Base-by-base conservation (phyloP, 2,113 vertebrate species). In the Scolopax mira region DNA sequence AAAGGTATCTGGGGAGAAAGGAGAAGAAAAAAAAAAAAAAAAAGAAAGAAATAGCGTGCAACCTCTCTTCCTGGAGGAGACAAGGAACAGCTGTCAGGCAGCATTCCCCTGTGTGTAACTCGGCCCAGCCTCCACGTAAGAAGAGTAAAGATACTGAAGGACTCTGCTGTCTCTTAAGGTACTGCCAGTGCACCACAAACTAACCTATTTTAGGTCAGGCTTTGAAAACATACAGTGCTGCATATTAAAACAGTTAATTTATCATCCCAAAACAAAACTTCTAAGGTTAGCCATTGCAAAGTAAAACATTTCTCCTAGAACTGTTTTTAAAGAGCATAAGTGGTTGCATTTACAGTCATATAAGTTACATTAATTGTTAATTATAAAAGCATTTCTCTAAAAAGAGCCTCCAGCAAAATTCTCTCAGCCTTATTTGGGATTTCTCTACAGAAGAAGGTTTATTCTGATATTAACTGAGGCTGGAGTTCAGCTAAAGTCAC, bases 321-420 rank as follows among this genome's bases (percentile, higher is more conserved):
- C 22, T 52, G 41, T 51, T 70, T 52, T 51, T 61, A 51, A 13
- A 57, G 60, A 42, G 13, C 35, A 0, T 28, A 11, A 41, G 11
- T 0, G 1, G 57, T 73, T 80, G 72, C 35, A 33, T 78, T 85
- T 72, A 24, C n/a, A 25, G 71, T 54, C 71, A 15, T 21, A 1
- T 5, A 71, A 84, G 61, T 79, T 85, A 48, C 30, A 35, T 79
- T 90, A 95, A 70, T 62, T 70, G 81, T 67, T 87, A 75, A 85
- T 85, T 92, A 90, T 82, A 83, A 42, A 60, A 58, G 54, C 4
- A 3, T 71, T 31, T 57, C 52, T 92, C 49, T 77, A 15, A 33
- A 65, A 75, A 89, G 62, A 93, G 79, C 67, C 89, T 93, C 62
- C 51, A 35, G 89, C 71, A 82, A 39, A 85, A 58, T 42, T 62